A percentile compares a stretch with the other conserved stretches of the same genome.
These are phyloP conservation scores for Luffia ferchaultella DNA, from an alignment of 2,888 invertebrate species.

Conservation along the genomic window DNA sequence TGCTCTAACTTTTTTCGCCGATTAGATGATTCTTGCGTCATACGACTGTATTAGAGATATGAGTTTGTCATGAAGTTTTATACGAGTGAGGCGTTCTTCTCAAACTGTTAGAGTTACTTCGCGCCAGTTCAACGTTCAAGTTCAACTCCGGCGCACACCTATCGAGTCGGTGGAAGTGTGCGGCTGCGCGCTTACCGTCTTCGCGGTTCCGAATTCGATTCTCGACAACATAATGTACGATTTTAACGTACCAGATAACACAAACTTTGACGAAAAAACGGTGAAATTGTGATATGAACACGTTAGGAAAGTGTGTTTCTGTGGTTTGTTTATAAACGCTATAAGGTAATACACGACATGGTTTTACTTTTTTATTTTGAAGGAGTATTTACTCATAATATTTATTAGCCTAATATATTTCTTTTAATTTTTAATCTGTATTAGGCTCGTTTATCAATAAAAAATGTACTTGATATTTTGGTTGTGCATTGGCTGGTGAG, in stretches of 20 bases:
- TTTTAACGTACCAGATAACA: no score
- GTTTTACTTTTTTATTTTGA: no score
- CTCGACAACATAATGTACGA: constrained; percentile 21
- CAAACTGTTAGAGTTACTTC: constrained; percentile 10
- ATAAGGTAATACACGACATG: no score
- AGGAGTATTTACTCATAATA: no score
- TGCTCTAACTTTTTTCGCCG: constrained; percentile 34
- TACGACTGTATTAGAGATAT: neutral
- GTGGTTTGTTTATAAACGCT: no score
- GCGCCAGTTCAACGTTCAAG: constrained; percentile 55
- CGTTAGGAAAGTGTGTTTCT: no score
- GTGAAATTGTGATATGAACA: no score
- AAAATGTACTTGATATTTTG: no score
- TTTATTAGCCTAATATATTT: no score
- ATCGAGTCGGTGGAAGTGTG: constrained; percentile 34
- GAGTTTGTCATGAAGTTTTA: neutral
- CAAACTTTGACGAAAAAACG: neutral
- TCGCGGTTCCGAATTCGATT: constrained; percentile 28
- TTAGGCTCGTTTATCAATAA: no score
- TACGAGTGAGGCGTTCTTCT: neutral
- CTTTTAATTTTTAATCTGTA: no score
- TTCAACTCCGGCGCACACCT: constrained; percentile 50
- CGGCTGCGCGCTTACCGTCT: constrained; percentile 34
- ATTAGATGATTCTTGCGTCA: constrained; percentile 28
- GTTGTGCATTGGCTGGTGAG: no score